Conservation (phyloP, 2,113 vertebrate genomes). For the Suncus etruscus region DNA sequence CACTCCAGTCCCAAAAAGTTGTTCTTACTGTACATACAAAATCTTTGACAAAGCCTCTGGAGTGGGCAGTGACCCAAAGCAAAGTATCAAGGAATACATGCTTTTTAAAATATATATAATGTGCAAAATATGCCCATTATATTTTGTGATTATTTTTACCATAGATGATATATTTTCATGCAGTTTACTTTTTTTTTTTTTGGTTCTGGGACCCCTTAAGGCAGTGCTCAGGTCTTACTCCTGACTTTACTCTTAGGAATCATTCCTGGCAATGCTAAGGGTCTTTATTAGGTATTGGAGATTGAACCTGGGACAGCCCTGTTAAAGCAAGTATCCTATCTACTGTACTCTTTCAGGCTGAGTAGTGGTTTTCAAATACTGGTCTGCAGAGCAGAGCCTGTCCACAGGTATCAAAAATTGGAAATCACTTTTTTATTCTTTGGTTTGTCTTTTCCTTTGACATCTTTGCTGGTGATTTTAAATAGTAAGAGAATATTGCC, state of each 20-base stretch:
- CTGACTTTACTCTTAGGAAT: too few relatives aligned
- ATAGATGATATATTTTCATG: background rate
- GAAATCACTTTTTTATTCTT: background rate
- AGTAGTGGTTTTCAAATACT: too few relatives aligned
- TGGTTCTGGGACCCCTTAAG: background rate
- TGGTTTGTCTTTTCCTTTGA: conserved; percentile 5
- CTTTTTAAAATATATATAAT: background rate
- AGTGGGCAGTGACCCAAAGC: conserved; percentile 31
- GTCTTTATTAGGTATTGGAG: too few relatives aligned
- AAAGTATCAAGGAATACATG: conserved; percentile 13
- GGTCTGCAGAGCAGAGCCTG: too few relatives aligned
- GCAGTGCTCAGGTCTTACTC: too few relatives aligned
- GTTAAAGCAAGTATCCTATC: too few relatives aligned
- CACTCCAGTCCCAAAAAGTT: too few relatives aligned
- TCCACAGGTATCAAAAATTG: too few relatives aligned
- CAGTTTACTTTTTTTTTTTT: background rate
- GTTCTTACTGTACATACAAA: background rate
- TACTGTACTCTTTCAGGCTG: too few relatives aligned
- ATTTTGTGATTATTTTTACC: conserved; percentile 27
- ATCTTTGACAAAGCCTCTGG: background rate
- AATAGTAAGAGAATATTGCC: background rate
- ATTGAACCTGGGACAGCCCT: too few relatives aligned
- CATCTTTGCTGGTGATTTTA: background rate
- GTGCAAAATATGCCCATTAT: background rate
- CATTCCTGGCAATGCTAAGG: too few relatives aligned